A percentile compares a stretch with the other conserved stretches of the same genome.
Evolutionary conservation across 2,888 invertebrate genomes (phyloP).

Genomic region (Machimus atricapillus): DNA sequence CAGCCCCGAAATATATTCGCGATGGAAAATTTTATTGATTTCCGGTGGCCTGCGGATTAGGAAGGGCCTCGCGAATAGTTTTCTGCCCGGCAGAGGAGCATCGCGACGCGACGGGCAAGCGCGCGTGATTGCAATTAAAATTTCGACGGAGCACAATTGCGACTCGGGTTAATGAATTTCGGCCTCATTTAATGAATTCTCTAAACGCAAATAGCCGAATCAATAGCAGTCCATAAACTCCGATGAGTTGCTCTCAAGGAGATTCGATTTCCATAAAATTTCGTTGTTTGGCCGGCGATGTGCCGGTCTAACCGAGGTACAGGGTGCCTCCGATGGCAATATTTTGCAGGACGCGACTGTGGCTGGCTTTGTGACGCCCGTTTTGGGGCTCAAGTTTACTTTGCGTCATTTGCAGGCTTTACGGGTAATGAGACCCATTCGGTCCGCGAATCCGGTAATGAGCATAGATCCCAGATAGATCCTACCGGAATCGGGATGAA

Average conservation of each 20-base stretch:
- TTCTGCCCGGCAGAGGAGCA: background rate
- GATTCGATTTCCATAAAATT: slow-evolving; percentile 24
- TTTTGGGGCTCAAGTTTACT: slow-evolving; percentile 6
- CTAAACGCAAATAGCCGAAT: slow-evolving; percentile 33
- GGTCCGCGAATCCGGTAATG: background rate
- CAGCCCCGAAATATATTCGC: background rate
- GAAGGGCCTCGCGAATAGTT: background rate
- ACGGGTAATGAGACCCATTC: background rate
- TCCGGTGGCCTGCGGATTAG: background rate
- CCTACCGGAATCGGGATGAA: slow-evolving; percentile 3
- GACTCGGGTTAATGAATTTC: slow-evolving; percentile 33
- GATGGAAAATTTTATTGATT: slow-evolving; percentile 5
- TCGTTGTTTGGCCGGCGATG: background rate
- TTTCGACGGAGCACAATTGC: slow-evolving; percentile 6
- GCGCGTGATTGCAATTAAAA: slow-evolving; percentile 32
- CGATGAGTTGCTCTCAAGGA: slow-evolving; percentile 14
- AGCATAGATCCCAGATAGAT: background rate
- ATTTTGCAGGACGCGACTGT: background rate
- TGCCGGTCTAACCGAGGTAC: background rate
- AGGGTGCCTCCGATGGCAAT: background rate
- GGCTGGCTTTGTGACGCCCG: background rate
- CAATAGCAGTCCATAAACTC: slow-evolving; percentile 27
- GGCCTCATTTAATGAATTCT: slow-evolving; percentile 33
- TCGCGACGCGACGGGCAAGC: background rate
- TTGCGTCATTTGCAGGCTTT: background rate